Base-by-base conservation (phyloP, 2,888 invertebrate species). In the Taphrorychus bicolor region DNA sequence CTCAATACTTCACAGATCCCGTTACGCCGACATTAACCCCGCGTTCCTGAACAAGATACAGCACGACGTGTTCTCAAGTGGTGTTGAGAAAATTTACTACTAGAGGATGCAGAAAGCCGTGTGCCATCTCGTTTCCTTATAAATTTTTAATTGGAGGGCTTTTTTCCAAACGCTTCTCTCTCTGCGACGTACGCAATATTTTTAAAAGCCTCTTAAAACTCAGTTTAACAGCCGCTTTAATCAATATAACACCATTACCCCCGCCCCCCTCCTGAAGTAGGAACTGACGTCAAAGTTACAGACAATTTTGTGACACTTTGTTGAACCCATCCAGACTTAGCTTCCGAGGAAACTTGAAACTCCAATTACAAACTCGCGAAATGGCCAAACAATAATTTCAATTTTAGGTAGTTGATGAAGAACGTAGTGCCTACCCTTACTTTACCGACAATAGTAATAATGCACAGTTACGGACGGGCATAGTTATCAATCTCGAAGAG, bases 341-440 rank as follows among this genome's bases (percentile, higher is more conserved):
- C 23, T 57, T 42, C 57, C 42, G 19, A 11, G n/a, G 19, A 57
- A 57, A 57, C 57, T 57, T 57, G 57, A 57, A 57, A 57, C 14
- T 57, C 57, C 42, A 57, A 57, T 57, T 57, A 57, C 42, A 42
- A 57, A 57, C 21, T 57, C 57, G 11, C 7, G 22, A 22, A 41
- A 57, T 57, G 42, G 57, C 57, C 57, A 42, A 57, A 57, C 57
- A 57, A 57, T 57, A 57, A 57, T 57, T 57, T 57, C 42, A 57
- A 42, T 41, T 42, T 57, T 57, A 57, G 57, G 22, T 40, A 42
- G 57, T 42, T 41, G 57, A 57, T 42, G 42, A 42, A 41, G 57
- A 57, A 57, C 57, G 21, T 42, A 17, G 45, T 19, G 17, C 19
- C 42, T 57, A 14, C 42, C 42, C 16, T 42, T 57, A 57, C 41